A percentile compares a stretch with the other conserved stretches of the same genome.
Evolutionary conservation across 2,797 vertebrate species (phyloP).

Genomic region (Danio jaintianensis): DNA sequence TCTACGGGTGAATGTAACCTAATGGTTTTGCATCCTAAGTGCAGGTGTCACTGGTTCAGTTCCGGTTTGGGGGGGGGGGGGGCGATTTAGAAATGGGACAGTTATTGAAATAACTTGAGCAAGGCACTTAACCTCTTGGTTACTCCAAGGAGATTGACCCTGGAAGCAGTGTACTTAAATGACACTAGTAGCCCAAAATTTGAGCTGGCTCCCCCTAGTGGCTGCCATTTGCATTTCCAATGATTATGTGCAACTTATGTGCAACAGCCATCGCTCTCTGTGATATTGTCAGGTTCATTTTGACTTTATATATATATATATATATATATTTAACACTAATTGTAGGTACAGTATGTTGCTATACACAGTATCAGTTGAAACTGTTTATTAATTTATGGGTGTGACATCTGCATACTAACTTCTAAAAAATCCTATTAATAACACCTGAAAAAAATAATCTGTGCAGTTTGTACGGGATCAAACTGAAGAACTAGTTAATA

Average conservation of each 20-base stretch:
- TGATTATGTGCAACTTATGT: slow-evolving; percentile 30
- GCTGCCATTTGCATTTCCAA: slow-evolving; percentile 49
- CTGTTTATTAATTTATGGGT: too few relatives aligned
- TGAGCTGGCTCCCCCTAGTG: slow-evolving; percentile 60
- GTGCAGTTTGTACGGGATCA: too few relatives aligned
- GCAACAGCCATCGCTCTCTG: not conserved
- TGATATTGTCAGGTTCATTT: not conserved
- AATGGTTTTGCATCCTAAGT: slow-evolving; percentile 5
- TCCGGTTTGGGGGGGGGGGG: not conserved
- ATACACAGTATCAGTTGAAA: too few relatives aligned
- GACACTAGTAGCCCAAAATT: slow-evolving; percentile 14
- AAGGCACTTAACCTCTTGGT: slow-evolving; percentile 2
- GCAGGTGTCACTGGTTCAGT: not conserved
- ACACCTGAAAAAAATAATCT: too few relatives aligned
- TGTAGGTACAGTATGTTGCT: too few relatives aligned
- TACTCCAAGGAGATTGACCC: not conserved
- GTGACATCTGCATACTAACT: too few relatives aligned
- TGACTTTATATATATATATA: too few relatives aligned
- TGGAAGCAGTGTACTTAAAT: slow-evolving; percentile 20
- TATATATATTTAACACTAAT: too few relatives aligned
- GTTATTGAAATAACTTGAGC: slow-evolving; percentile 13
- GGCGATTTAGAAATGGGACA: slow-evolving; percentile 4
- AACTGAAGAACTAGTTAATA: too few relatives aligned
- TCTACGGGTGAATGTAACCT: not conserved
- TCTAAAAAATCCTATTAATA: too few relatives aligned